Base-by-base conservation (phyloP, 2,113 vertebrate genomes). In the Nannobrachium achirus region DNA sequence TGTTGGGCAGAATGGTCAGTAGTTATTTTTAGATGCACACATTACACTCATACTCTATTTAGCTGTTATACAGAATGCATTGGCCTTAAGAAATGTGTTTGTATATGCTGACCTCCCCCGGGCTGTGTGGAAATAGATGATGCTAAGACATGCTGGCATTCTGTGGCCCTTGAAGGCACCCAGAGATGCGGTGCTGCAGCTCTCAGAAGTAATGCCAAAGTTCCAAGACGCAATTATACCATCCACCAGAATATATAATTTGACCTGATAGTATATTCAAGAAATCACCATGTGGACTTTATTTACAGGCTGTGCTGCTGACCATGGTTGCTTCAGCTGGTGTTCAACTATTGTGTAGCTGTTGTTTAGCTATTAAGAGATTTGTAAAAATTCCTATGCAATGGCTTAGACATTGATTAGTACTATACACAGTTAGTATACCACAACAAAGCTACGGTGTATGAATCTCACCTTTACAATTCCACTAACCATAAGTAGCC, bases 81-180 rank as follows among this genome's bases (percentile, higher is more conserved):
- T 78, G 39, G 78, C 78, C 69, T 9, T 6, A 25, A 71, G 70
- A 70, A 56, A 77, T 62, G 7, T 63, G 40, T 62, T 57, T 9
- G 40, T 69, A 49, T 63, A 72, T 58, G 75, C 41, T 73, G 82
- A 82, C 76, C 85, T 82, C 82, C 78, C 80, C 72, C 82, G 78
- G 25, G 84, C 78, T 84, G 79, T 13, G 64, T 75, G 80, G 78
- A 86, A 86, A 73, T 79, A 80, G 85, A 63, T 89, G 81, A 89
- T 69, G 82, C 81, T 89, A 68, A 86, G 53, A 46, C 56, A 83
- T 69, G 72, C 50, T 82, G 81, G 64, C 83, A 71, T 39, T 25
- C 18, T 60, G 45, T 55, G 62, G 56, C 78, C 57, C 69, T 57
- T 46, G 2, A 49, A 68, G 52, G n/a, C 40, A 50, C 63, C 39